Percentiles rank a stretch among this genome's conserved stretches.
Conservation (phyloP, 2,888 invertebrate genomes). For the Ferrisia virgata region DNA sequence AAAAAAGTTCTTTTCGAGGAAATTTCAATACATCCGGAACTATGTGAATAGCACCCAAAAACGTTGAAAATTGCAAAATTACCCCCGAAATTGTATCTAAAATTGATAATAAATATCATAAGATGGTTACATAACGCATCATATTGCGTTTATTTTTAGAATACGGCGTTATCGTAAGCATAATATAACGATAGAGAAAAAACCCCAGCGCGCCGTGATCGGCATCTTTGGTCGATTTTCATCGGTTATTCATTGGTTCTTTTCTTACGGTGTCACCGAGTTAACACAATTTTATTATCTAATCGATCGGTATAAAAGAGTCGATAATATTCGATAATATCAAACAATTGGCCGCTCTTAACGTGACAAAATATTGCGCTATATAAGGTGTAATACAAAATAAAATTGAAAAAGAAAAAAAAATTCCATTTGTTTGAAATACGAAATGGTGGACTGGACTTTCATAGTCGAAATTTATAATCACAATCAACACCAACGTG, state of each 20-base stretch:
- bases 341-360: not conserved
- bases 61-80: not conserved
- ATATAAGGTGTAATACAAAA: no score
- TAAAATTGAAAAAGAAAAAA: not conserved
- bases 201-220: not conserved
- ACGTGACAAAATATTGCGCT: not conserved
- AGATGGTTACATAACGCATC: not conserved
- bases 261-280: not conserved
- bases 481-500: not conserved
- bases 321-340: not conserved
- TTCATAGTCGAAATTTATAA: not conserved
- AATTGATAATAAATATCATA: not conserved
- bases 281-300: constrained; percentile 24
- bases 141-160: not conserved
- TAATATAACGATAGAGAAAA: not conserved
- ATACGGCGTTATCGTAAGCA: not conserved
- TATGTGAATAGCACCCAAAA: not conserved
- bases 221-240: not conserved
- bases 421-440: not conserved
- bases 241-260: constrained; percentile 17
- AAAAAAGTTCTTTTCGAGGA: not conserved
- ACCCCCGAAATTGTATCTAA: not conserved
- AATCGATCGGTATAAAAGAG: not conserved
- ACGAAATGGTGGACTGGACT: not conserved
- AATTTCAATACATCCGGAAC: not conserved